Percentiles rank a stretch among this genome's conserved stretches.
These are phyloP conservation scores for Ceratitis capitata DNA, from an alignment of 1,140 invertebrate genomes.

Conservation along the genomic window DNA sequence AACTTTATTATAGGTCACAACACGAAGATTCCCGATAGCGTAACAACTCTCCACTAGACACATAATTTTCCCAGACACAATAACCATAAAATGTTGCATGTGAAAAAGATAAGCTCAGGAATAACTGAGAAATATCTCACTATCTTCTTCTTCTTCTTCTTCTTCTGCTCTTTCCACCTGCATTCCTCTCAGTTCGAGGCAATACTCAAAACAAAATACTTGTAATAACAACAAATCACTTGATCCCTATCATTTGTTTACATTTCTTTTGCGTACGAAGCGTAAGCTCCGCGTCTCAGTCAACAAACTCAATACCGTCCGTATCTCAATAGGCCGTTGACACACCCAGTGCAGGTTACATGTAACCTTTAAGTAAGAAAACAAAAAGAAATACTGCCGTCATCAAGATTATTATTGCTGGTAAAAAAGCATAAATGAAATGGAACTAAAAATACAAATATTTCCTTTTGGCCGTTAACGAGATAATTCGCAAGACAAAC, in stretches of 20 bases:
- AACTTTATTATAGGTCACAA: no score
- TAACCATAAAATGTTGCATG: neutral
- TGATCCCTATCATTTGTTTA: neutral
- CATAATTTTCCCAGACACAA: neutral
- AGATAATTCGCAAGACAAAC: neutral
- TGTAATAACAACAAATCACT: neutral
- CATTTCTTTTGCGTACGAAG: neutral
- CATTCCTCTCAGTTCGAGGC: neutral
- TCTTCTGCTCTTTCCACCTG: no score
- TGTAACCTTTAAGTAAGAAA: conserved; percentile 34
- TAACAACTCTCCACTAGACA: no score
- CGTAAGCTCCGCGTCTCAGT: neutral
- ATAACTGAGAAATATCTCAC: neutral
- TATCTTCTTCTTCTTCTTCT: no score
- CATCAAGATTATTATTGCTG: conserved; percentile 36
- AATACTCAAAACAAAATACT: neutral
- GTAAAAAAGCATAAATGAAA: neutral
- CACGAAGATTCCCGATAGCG: no score
- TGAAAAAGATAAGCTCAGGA: neutral
- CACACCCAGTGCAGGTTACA: neutral
- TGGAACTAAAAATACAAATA: neutral
- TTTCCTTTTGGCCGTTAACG: conserved; percentile 28
- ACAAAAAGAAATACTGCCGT: neutral
- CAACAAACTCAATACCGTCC: neutral
- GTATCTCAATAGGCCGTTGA: conserved; percentile 17